Percentiles rank a stretch among this genome's conserved stretches.
Evolutionary conservation across 2,113 vertebrate species (phyloP).

Genomic region (Marmota flaviventris): DNA sequence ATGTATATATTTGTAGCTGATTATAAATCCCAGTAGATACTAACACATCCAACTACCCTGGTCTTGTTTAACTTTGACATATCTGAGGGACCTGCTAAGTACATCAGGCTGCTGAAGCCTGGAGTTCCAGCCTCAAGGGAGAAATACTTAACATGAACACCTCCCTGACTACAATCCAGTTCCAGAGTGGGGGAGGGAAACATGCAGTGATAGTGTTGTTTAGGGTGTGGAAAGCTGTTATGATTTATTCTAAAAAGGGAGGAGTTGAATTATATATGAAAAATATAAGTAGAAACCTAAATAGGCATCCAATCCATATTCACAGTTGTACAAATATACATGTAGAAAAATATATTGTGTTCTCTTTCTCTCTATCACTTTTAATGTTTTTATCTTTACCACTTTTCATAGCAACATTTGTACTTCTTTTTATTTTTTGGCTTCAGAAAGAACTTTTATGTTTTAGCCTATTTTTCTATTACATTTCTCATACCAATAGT

Average conservation of each 20-base stretch:
- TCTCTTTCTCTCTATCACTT: slow-evolving; percentile 37
- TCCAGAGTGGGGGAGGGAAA: slow-evolving; percentile 46
- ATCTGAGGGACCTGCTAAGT: slow-evolving; percentile 63
- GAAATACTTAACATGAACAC: slow-evolving; percentile 28
- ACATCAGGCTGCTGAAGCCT: slow-evolving; percentile 59
- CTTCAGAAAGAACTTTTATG: slow-evolving; percentile 37
- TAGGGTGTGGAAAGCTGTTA: slow-evolving; percentile 16
- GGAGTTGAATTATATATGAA: slow-evolving; percentile 25
- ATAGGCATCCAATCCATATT: not conserved
- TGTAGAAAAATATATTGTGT: not conserved
- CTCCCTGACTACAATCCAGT: slow-evolving; percentile 50
- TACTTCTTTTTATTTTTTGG: slow-evolving; percentile 15
- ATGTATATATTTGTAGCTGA: not conserved
- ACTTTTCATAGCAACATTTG: slow-evolving; percentile 54
- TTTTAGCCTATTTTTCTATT: slow-evolving; percentile 23
- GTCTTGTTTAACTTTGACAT: slow-evolving; percentile 71
- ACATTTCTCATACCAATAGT: not conserved
- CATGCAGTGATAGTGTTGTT: not conserved
- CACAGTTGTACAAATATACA: not conserved
- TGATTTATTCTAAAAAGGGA: slow-evolving; percentile 60
- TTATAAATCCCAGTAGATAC: slow-evolving; percentile 35
- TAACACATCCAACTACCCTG: not conserved
- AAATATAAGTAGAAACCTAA: slow-evolving; percentile 46
- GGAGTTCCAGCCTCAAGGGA: slow-evolving; percentile 68
- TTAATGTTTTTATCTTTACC: not conserved